Conservation (phyloP, 1,140 invertebrate species). For the Diabrotica undecimpunctata region DNA sequence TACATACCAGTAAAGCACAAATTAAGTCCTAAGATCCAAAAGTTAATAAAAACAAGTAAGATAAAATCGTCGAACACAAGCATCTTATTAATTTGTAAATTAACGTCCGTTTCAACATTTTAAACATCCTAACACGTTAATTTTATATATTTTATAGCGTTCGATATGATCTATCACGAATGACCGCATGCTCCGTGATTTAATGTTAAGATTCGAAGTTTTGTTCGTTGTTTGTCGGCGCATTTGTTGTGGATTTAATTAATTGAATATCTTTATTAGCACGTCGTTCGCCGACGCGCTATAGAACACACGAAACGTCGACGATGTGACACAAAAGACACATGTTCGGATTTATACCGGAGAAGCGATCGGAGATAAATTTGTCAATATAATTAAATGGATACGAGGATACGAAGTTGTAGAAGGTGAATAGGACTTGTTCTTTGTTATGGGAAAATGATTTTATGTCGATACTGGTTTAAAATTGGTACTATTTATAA, state of each 20-base stretch:
- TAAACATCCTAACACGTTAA: slow-evolving; percentile 8
- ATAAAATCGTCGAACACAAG: too few species aligned
- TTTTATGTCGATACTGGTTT: background rate
- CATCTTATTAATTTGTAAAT: background rate
- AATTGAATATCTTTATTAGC: slow-evolving; percentile 23
- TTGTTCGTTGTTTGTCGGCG: slow-evolving; percentile 15
- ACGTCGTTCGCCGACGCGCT: background rate
- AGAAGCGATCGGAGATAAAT: slow-evolving; percentile 18
- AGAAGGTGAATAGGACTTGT: background rate
- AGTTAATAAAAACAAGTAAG: too few species aligned
- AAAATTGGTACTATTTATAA: background rate
- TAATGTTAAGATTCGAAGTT: slow-evolving; percentile 11
- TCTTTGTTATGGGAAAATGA: background rate
- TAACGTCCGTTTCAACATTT: background rate
- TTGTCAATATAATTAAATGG: slow-evolving; percentile 14
- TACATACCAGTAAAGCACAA: too few species aligned
- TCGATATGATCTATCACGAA: slow-evolving; percentile 9
- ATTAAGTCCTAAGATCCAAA: too few species aligned
- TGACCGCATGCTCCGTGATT: background rate
- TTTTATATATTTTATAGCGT: slow-evolving; percentile 14
- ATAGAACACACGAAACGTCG: background rate
- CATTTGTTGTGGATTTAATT: slow-evolving; percentile 21
- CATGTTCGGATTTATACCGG: background rate
- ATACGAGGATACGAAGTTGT: background rate
- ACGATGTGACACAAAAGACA: background rate